Evolutionary conservation across 2,113 vertebrate species (phyloP), one percentile per base, ranked within the genome.

Genomic region (Perognathus longimembris): DNA sequence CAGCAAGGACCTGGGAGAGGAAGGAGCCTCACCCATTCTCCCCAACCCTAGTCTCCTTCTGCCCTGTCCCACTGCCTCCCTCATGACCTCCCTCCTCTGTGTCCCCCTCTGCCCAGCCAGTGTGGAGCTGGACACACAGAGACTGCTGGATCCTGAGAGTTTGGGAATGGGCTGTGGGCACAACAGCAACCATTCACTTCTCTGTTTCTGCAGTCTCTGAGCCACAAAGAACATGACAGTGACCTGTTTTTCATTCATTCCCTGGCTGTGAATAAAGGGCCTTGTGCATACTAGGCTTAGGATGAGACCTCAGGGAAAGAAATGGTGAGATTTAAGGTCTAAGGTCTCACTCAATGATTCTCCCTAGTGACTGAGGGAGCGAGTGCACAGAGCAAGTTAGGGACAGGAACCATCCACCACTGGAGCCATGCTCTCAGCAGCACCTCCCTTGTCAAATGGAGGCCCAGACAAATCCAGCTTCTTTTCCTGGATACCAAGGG

Each of bases 21-120:
- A 45, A 30, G 45, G 36, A 26, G 24, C 63, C 40, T 76, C 61
- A 28, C 5, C 6, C 2, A 7, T 4, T 12, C 45, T 88, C 34
- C 75, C 7, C 32, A 34, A 20, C 17, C 6, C 36, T 36, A 8
- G 17, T 11, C 82, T 20, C n/a, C n/a, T n/a, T n/a, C n/a, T n/a
- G n/a, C n/a, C n/a, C n/a, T n/a, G 30, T 7, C 34, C 40, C 28
- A 14, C 6, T 22, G 22, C n/a, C 50, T 40, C 30, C 28, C 50
- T n/a, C 50, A 21, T 6, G 50, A 22, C 28, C 77, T 11, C 3
- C 54, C 50, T 17, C 6, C 14, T 34, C 14, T 45, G 24, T 17
- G 7, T 26, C 28, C 30, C 8, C 15, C 9, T 2, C 0, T 0
- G 2, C 45, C 45, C 45, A 45, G 45, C 6, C 45, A 45, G n/a